Evolutionary conservation across 1,140 invertebrate genomes (phyloP).

Genomic region (Brachionus paranguensis): DNA sequence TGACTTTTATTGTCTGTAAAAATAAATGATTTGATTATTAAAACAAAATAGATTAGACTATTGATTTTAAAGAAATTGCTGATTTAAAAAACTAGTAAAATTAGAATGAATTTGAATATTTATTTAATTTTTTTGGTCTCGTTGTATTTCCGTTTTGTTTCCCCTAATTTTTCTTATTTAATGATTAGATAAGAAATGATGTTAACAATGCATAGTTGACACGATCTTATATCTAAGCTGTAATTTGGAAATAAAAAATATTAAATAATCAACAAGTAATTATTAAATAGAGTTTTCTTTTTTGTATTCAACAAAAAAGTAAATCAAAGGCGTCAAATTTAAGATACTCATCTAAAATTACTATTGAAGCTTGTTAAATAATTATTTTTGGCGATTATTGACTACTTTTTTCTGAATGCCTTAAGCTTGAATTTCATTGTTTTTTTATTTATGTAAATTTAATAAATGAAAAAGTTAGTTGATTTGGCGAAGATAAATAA

Average conservation of each 20-base stretch:
- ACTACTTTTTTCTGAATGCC: neutral
- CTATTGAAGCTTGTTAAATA: neutral
- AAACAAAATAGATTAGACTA: too few species aligned
- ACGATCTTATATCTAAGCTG: neutral
- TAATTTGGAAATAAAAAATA: neutral
- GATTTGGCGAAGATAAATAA: neutral
- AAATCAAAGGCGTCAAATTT: neutral
- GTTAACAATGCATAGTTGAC: neutral
- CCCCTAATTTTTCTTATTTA: neutral
- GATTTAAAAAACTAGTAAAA: too few species aligned
- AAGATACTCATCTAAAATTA: neutral
- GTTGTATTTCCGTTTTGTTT: neutral
- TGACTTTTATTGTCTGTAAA: too few species aligned
- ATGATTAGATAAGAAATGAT: neutral
- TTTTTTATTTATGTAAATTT: neutral
- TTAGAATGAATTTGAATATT: too few species aligned
- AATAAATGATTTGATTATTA: too few species aligned
- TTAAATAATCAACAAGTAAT: neutral
- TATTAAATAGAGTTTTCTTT: neutral
- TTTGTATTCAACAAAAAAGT: neutral
- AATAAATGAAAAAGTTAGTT: neutral
- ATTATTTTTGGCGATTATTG: neutral
- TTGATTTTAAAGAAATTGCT: too few species aligned
- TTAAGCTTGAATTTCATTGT: neutral
- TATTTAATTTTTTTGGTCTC: neutral